A percentile compares a stretch with the other conserved stretches of the same genome.
Evolutionary conservation across 2,888 invertebrate species (phyloP).

Genomic region (Serripes groenlandicus): DNA sequence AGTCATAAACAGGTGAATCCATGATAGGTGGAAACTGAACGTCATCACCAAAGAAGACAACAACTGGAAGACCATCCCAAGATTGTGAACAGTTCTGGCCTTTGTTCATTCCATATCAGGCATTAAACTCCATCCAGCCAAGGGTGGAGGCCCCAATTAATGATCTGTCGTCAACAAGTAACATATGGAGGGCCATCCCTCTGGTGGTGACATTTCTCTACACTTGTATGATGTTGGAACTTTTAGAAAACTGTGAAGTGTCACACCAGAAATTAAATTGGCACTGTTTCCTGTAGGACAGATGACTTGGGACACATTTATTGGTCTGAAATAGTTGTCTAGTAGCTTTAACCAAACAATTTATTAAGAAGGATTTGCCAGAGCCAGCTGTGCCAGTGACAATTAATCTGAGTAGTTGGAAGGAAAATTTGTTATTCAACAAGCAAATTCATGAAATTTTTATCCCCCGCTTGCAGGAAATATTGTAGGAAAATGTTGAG

Average conservation of each 20-base stretch:
- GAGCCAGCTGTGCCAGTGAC: slow-evolving; percentile 67
- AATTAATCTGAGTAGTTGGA: slow-evolving; percentile 52
- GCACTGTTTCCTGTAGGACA: slow-evolving; percentile 71
- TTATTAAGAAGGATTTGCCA: slow-evolving; percentile 63
- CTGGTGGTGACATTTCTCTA: slow-evolving; percentile 59
- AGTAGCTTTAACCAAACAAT: slow-evolving; percentile 61
- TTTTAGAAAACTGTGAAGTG: slow-evolving; percentile 67
- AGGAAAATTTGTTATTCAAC: slow-evolving; percentile 7
- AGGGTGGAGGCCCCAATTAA: slow-evolving; percentile 55
- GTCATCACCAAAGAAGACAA: slow-evolving; percentile 71
- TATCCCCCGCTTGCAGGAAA: no score
- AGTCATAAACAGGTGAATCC: slow-evolving; percentile 59
- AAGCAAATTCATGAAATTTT: no score
- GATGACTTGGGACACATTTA: slow-evolving; percentile 61
- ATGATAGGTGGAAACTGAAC: slow-evolving; percentile 65
- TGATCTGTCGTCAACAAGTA: slow-evolving; percentile 69
- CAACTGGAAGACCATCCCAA: slow-evolving; percentile 70
- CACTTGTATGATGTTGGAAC: slow-evolving; percentile 46
- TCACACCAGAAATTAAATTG: slow-evolving; percentile 64
- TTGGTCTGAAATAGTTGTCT: slow-evolving; percentile 45
- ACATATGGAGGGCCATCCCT: slow-evolving; percentile 54
- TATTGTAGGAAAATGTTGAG: no score
- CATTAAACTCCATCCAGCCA: slow-evolving; percentile 57
- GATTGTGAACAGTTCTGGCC: not conserved
- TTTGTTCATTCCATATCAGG: slow-evolving; percentile 40